Evolutionary conservation across 2,113 vertebrate genomes (phyloP).

Genomic region (Trogon surrucura): DNA sequence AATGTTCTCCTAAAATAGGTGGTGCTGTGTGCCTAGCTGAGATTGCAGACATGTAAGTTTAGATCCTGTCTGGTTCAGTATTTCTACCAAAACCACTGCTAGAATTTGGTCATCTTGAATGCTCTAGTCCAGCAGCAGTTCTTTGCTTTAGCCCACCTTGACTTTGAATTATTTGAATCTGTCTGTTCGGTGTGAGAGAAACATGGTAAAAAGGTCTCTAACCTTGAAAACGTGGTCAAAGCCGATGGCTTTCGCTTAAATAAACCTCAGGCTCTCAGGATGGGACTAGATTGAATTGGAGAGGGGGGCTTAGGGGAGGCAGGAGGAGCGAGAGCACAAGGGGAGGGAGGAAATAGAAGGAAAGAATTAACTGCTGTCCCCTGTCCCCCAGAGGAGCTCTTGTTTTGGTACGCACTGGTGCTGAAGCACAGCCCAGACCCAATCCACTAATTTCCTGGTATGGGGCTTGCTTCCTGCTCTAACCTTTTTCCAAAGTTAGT

Average conservation of each 20-base stretch:
- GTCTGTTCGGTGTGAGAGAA: background rate
- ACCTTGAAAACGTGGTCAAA: background rate
- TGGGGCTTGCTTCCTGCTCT: background rate
- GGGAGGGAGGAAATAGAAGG: background rate
- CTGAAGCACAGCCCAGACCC: background rate
- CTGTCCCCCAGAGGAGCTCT: background rate
- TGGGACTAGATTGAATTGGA: background rate
- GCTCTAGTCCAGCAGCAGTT: background rate
- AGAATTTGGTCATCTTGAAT: background rate
- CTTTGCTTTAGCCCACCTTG: background rate
- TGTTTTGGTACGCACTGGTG: background rate
- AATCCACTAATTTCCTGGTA: background rate
- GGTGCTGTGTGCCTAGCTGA: background rate
- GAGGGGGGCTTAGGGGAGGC: background rate
- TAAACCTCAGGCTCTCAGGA: background rate
- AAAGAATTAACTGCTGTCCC: background rate
- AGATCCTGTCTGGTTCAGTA: background rate
- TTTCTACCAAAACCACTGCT: background rate
- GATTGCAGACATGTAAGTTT: background rate
- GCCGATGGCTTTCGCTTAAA: background rate
- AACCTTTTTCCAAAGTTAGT: background rate
- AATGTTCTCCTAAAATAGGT: background rate
- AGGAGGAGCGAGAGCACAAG: background rate
- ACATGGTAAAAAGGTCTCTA: background rate
- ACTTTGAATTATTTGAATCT: background rate